Percentiles rank a stretch among this genome's conserved stretches.
These are phyloP conservation scores for Acanthurus leucopareius DNA, from an alignment of 2,797 vertebrate species.

Conservation along the genomic window DNA sequence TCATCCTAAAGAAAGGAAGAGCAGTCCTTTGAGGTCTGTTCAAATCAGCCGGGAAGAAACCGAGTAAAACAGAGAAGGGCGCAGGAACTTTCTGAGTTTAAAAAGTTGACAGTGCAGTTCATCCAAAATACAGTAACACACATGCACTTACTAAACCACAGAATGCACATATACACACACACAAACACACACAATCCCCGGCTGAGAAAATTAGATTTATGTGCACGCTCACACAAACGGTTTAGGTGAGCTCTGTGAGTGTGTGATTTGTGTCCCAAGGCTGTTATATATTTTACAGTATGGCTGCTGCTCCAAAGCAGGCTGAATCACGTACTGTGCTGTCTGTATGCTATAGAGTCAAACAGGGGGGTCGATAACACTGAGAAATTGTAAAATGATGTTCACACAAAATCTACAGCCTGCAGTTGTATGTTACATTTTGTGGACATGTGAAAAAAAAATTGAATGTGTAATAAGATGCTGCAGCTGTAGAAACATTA, in stretches of 20 bases:
- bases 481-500: no score
- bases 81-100: conserved; percentile 29
- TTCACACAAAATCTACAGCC: no score
- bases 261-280: conserved; percentile 15
- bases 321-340: conserved; percentile 43
- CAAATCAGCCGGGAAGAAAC: conserved; percentile 59
- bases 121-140: conserved; percentile 3
- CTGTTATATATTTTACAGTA: conserved; percentile 38
- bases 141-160: not conserved
- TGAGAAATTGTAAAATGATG: no score
- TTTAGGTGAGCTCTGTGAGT: conserved; percentile 8
- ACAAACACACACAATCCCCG: not conserved
- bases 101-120: conserved; percentile 35
- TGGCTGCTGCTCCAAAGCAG: conserved; percentile 41
- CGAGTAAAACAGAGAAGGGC: conserved; percentile 11
- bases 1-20: conserved; percentile 20
- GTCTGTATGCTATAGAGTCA: conserved; percentile 12
- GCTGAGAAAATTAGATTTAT: conserved; percentile 11
- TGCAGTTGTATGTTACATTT: no score
- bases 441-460: no score
- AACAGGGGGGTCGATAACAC: no score
- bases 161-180: not conserved
- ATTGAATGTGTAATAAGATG: no score
- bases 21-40: conserved; percentile 39
- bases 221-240: not conserved